Evolutionary conservation across 2,888 invertebrate species (phyloP).

Genomic region (Diplolepis rosae): DNA sequence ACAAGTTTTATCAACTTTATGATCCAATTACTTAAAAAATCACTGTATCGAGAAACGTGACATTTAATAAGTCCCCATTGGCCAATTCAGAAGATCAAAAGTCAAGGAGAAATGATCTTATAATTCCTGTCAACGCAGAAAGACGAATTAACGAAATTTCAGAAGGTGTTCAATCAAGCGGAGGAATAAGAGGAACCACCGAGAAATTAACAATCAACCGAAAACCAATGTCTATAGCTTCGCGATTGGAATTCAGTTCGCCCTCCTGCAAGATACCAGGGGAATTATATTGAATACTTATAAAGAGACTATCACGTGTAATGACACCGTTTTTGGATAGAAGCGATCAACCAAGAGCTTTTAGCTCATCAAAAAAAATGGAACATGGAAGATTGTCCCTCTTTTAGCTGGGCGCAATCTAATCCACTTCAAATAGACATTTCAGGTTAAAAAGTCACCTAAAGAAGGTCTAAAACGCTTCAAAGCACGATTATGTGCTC

Average conservation of each 20-base stretch:
- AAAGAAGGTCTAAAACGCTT: background rate
- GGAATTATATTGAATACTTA: constrained; percentile 21
- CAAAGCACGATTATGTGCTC: constrained; percentile 27
- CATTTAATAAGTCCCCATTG: constrained; percentile 16
- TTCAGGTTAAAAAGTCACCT: background rate
- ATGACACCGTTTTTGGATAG: constrained; percentile 14
- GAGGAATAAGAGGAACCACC: background rate
- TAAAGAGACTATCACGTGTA: constrained; percentile 26
- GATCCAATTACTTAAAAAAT: constrained; percentile 27
- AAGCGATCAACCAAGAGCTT: constrained; percentile 29
- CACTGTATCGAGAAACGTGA: constrained; percentile 38
- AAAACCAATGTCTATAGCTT: background rate
- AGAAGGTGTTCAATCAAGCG: background rate
- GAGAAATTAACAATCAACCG: background rate
- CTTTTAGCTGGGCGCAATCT: background rate
- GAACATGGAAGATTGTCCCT: constrained; percentile 20
- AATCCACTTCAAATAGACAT: constrained; percentile 27
- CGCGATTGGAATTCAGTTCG: constrained; percentile 2
- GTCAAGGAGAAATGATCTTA: background rate
- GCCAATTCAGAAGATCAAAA: background rate
- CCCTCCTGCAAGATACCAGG: constrained; percentile 26
- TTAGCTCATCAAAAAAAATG: constrained; percentile 28
- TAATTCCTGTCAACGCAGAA: background rate
- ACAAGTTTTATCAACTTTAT: background rate
- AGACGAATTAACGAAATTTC: background rate